phyloP scores from a whole-genome alignment of 2,888 invertebrate species.

The Willowsia nigromaculata region DNA sequence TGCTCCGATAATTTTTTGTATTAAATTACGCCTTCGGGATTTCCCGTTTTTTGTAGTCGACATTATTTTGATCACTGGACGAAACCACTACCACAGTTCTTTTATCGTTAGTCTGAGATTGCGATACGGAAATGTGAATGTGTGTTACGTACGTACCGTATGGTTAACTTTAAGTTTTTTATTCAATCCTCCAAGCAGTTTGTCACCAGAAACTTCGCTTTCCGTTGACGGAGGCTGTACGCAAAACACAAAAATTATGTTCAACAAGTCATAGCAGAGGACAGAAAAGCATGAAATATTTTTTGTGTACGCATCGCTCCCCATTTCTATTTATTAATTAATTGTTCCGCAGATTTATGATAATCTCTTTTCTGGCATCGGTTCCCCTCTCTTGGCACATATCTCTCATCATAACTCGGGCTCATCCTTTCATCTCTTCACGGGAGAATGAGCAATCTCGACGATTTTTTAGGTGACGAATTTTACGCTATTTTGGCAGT shows the following conservation, averaged over 20 bases:
- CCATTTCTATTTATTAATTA: too few relatives aligned
- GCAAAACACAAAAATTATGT: neutral
- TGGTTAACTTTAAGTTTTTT: constrained; percentile 74
- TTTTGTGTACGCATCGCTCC: neutral
- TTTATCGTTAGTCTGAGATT: neutral
- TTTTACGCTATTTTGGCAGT: constrained; percentile 1
- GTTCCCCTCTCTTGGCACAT: neutral
- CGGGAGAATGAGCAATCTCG: neutral
- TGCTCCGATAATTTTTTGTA: neutral
- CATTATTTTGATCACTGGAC: neutral
- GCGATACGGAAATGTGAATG: too few relatives aligned
- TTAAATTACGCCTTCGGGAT: neutral
- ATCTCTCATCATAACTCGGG: too few relatives aligned
- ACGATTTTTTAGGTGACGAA: neutral
- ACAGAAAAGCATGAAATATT: neutral
- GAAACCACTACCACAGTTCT: neutral
- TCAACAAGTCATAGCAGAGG: neutral
- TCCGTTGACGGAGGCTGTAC: constrained; percentile 78
- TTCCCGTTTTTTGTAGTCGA: neutral
- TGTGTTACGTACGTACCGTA: constrained; percentile 73
- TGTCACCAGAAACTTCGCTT: constrained; percentile 78
- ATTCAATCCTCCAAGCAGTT: constrained; percentile 77
- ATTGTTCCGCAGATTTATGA: neutral
- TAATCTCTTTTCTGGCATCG: neutral
- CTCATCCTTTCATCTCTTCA: neutral